A percentile compares a stretch with the other conserved stretches of the same genome.
Evolutionary conservation across 2,113 vertebrate genomes (phyloP).

Genomic region (Rhea americana): DNA sequence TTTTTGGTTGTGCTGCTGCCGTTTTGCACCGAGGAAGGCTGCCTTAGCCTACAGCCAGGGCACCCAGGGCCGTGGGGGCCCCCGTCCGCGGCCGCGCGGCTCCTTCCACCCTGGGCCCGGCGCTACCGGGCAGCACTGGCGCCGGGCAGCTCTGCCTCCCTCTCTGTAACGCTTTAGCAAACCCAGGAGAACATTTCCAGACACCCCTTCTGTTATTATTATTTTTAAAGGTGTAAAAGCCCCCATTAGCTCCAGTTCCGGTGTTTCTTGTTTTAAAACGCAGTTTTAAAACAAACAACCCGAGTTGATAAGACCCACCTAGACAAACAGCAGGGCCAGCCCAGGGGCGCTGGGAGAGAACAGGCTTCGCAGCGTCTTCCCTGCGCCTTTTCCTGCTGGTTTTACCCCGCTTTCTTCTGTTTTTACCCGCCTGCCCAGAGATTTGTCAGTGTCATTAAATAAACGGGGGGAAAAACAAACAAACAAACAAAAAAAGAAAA

Average conservation of each 20-base stretch:
- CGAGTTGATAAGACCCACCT: conserved; percentile 44
- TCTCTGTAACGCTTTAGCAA: neutral
- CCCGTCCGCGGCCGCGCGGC: neutral
- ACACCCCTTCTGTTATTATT: neutral
- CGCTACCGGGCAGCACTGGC: neutral
- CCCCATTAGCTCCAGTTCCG: conserved; percentile 33
- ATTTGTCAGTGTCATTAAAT: neutral
- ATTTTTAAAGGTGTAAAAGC: conserved; percentile 25
- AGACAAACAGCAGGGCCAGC: conserved; percentile 47
- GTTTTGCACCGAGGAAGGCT: neutral
- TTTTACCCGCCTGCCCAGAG: neutral
- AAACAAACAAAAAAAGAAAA: neutral
- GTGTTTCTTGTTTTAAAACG: conserved; percentile 46
- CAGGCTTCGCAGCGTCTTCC: neutral
- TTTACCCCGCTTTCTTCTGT: neutral
- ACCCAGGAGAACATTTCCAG: neutral
- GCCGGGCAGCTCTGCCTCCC: neutral
- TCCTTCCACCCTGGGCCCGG: neutral
- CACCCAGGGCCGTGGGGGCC: neutral
- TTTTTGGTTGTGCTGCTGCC: neutral
- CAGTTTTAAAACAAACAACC: conserved; percentile 61
- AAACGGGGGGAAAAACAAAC: neutral
- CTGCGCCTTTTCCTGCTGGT: neutral
- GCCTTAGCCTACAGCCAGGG: no score
- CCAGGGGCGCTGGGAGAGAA: neutral